phyloP scores from a whole-genome alignment of 2,113 vertebrate genomes.

The Thinocorus orbignyianus region DNA sequence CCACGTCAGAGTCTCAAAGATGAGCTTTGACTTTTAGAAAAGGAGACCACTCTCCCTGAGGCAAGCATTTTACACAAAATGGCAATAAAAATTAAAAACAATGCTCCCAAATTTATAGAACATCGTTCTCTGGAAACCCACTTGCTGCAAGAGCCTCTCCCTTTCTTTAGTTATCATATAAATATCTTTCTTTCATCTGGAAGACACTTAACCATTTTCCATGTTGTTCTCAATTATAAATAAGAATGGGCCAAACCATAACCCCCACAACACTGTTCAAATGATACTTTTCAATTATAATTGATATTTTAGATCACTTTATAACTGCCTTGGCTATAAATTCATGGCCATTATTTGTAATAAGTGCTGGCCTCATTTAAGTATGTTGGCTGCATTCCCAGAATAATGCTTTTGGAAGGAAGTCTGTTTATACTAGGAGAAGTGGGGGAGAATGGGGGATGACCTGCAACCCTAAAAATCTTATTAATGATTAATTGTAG shows the following conservation, averaged over 20 bases:
- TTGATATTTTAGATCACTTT: slow-evolving; percentile 50
- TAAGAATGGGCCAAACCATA: slow-evolving; percentile 2
- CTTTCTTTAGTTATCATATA: not conserved
- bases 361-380: slow-evolving; percentile 40
- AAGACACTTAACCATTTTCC: slow-evolving; percentile 2
- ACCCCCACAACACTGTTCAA: not conserved
- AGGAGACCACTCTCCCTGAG: not conserved
- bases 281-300: slow-evolving; percentile 30
- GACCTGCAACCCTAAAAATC: not conserved
- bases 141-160: not conserved
- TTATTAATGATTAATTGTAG: slow-evolving; percentile 3
- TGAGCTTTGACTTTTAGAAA: not conserved
- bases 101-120: not conserved
- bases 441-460: not conserved
- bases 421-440: not conserved
- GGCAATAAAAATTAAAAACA: not conserved
- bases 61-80: not conserved
- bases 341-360: slow-evolving; percentile 47
- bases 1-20: not conserved
- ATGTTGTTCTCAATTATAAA: slow-evolving; percentile 26
- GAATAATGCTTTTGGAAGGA: slow-evolving; percentile 47
- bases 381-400: slow-evolving; percentile 43
- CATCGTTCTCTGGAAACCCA: not conserved
- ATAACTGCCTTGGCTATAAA: slow-evolving; percentile 36
- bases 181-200: not conserved